phyloP scores from a whole-genome alignment of 2,888 invertebrate genomes.

The Athetis lepigone region DNA sequence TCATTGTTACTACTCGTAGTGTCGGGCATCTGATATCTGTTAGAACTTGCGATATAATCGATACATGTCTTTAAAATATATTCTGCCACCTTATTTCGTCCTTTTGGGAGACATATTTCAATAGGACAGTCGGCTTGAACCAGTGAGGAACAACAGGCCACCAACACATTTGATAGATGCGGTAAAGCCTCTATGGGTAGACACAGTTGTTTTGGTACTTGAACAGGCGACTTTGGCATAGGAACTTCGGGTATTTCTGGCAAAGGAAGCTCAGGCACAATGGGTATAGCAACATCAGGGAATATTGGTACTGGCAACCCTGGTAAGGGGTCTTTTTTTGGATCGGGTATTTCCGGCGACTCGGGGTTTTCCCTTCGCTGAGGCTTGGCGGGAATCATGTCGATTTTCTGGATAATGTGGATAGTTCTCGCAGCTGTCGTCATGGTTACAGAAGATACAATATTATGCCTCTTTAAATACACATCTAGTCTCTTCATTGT shows the following conservation, averaged over 20 bases:
- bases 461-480: not conserved
- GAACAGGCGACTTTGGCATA: slow-evolving; percentile 27
- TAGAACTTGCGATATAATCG: not conserved
- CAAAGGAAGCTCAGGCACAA: slow-evolving; percentile 44
- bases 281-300: slow-evolving; percentile 47
- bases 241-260: slow-evolving; percentile 42
- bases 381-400: slow-evolving; percentile 34
- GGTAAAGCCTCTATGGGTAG: slow-evolving; percentile 3
- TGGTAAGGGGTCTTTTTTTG: slow-evolving; percentile 36
- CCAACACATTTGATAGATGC: not conserved
- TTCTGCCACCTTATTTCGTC: not conserved
- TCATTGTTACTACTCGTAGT: slow-evolving; percentile 2
- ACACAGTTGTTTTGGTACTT: not conserved
- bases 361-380: slow-evolving; percentile 17
- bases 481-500: not conserved
- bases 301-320: slow-evolving; percentile 37
- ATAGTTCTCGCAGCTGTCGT: not conserved
- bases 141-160: not conserved
- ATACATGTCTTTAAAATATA: not conserved
- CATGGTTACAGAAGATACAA: slow-evolving; percentile 2
- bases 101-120: not conserved
- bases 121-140: not conserved
- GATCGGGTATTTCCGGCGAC: slow-evolving; percentile 35
- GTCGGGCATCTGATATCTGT: not conserved
- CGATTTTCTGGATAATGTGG: not conserved